A percentile compares a stretch with the other conserved stretches of the same genome.
phyloP scores from a whole-genome alignment of 2,113 vertebrate genomes.

The Tragelaphus buxtoni region DNA sequence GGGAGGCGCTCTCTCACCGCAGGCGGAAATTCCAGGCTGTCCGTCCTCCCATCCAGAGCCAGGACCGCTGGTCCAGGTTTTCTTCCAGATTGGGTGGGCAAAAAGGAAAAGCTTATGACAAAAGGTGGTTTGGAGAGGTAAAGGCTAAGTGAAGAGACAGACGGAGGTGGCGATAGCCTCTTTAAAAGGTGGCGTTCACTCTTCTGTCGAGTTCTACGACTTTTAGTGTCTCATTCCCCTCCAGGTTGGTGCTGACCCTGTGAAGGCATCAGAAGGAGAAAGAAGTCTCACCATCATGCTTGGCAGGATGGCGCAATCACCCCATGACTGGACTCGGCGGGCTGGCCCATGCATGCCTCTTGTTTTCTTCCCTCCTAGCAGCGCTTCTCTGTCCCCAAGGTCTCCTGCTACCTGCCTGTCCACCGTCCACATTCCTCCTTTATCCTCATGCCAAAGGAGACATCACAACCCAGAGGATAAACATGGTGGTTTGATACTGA shows the following conservation, averaged over 20 bases:
- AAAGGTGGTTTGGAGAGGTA: background rate
- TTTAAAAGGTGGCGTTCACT: constrained; percentile 89
- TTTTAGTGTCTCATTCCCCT: constrained; percentile 85
- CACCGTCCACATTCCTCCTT: background rate
- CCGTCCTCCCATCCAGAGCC: constrained; percentile 47
- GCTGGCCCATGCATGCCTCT: accelerated
- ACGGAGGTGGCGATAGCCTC: background rate
- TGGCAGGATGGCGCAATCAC: accelerated
- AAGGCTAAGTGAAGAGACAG: constrained; percentile 36
- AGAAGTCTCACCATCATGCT: background rate
- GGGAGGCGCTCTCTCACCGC: background rate
- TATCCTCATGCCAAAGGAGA: background rate
- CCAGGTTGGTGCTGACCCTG: constrained; percentile 83
- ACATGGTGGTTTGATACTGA: background rate
- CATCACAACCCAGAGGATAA: background rate
- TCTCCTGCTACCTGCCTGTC: background rate
- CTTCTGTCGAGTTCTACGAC: constrained; percentile 88
- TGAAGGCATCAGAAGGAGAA: background rate
- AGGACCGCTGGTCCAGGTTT: background rate
- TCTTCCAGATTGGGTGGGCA: background rate
- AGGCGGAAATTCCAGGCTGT: constrained; percentile 54
- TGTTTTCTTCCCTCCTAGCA: background rate
- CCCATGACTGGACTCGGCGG: accelerated
- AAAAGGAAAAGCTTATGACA: constrained; percentile 34
- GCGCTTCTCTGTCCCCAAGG: background rate